Conservation (phyloP, 2,888 invertebrate genomes). For the Aphidoletes aphidimyza region DNA sequence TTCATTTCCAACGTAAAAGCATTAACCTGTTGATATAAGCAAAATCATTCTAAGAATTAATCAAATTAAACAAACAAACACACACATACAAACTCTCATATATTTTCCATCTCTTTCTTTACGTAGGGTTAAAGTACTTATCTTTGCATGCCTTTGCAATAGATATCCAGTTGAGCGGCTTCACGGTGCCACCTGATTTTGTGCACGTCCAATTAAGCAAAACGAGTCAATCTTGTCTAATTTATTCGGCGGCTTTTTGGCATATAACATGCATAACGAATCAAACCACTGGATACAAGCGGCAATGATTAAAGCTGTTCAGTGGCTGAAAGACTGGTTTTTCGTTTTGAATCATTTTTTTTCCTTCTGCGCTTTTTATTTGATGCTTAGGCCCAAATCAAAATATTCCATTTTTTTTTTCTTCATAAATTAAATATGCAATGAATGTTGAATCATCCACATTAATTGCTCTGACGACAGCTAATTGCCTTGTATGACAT, state of each 20-base stretch:
- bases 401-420: no score
- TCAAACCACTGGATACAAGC: neutral
- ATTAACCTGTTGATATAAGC: neutral
- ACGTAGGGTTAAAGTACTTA: no score
- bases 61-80: no score
- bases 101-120: neutral
- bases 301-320: neutral
- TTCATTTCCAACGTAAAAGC: neutral
- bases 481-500: no score
- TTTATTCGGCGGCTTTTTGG: neutral
- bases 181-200: neutral
- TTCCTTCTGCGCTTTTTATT: no score
- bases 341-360: no score
- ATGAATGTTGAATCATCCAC: no score
- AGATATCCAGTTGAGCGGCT: neutral
- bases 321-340: neutral
- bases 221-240: slow-evolving; percentile 35
- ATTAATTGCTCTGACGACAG: no score
- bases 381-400: no score
- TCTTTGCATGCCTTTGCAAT: neutral
- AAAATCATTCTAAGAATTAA: neutral
- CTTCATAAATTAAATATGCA: no score
- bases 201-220: neutral
- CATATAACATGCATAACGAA: neutral
- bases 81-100: no score